These are phyloP conservation scores for Oscheius onirici DNA, from an alignment of 2,888 invertebrate species.

Conservation along the genomic window DNA sequence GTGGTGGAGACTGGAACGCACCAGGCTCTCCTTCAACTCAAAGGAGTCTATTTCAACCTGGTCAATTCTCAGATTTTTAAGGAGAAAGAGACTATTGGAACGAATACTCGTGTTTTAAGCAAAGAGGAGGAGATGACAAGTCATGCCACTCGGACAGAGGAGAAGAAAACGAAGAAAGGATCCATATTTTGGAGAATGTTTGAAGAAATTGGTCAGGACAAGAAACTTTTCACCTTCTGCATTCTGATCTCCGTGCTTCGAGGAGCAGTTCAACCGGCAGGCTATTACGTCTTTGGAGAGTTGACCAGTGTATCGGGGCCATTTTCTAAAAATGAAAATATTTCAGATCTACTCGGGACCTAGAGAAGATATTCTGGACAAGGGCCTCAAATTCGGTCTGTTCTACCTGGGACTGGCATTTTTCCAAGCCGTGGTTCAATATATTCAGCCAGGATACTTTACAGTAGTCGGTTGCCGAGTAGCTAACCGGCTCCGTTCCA, in stretches of 20 bases:
- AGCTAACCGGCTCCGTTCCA: conserved; percentile 72
- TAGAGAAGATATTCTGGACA: not conserved
- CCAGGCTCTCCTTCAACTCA: conserved; percentile 76
- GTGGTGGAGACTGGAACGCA: conserved; percentile 77
- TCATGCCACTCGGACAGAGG: too few species aligned
- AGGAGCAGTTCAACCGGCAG: conserved; percentile 73
- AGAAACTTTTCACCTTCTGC: conserved; percentile 71
- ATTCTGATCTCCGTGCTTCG: conserved; percentile 70
- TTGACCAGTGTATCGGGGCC: not conserved
- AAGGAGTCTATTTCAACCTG: conserved; percentile 79
- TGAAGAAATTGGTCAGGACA: conserved; percentile 72
- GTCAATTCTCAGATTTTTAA: conserved; percentile 61
- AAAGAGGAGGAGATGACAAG: not conserved
- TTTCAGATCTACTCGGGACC: not conserved
- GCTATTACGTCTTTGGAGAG: conserved; percentile 73
- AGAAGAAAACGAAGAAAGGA: conserved; percentile 6
- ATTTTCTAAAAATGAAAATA: not conserved
- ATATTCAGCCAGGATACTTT: conserved; percentile 47
- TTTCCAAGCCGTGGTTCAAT: not conserved
- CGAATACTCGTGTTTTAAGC: not conserved
- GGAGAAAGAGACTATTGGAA: conserved; percentile 34
- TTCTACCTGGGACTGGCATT: not conserved
- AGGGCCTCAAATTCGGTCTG: not conserved
- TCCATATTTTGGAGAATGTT: conserved; percentile 68
- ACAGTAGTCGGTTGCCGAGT: conserved; percentile 71